Base-by-base conservation (phyloP, 2,888 invertebrate species). In the Tenthredo scrophulariae region DNA sequence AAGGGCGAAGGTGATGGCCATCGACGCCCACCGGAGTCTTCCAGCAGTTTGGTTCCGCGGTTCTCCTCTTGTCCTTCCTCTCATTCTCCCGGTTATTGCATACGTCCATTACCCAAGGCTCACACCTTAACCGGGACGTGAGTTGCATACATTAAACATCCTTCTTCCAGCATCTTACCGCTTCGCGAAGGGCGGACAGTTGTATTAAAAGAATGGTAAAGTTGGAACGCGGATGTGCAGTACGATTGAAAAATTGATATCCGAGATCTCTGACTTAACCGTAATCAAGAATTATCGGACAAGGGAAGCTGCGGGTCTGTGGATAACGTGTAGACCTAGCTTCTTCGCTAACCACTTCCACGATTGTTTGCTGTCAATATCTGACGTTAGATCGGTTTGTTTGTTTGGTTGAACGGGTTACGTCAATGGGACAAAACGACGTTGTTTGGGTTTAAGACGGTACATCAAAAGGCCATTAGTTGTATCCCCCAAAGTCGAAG, bases 401-500 rank as follows among this genome's bases (percentile, higher is more conserved):
- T 33, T 67, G 33, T 29, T 67, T 33, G 33, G 67, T 67, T 67
- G 54, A 54, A 77, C 50, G 50, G 37, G 50, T 54, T 40, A 46
- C 46, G 54, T 77, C 77, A 77, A 54, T 54, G 77, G 77, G 46
- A 46, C 77, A 29, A 77, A 40, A 77, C 54, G 77, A 50, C 77
- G 77, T 77, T 77, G 77, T 77, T 77, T 54, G 77, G 33, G 7
- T 77, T 18, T 33, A 33, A 54, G 54, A 54, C 26, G 29, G 77
- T 77, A 79, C 79, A 79, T 62, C 79, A 37, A 37, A 79, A 79
- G 79, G 58, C 79, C 79, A 58, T 79, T 79, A 79, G 79, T 54
- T 58, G 58, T 40, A 22, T 22, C n/a, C 37, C 58, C 62, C 62
- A 40, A 29, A 37, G 22, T 58, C 37, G 62, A 33, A 18, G 79